Conservation (phyloP, 2,113 vertebrate species). For the Macquaria ambigua region DNA sequence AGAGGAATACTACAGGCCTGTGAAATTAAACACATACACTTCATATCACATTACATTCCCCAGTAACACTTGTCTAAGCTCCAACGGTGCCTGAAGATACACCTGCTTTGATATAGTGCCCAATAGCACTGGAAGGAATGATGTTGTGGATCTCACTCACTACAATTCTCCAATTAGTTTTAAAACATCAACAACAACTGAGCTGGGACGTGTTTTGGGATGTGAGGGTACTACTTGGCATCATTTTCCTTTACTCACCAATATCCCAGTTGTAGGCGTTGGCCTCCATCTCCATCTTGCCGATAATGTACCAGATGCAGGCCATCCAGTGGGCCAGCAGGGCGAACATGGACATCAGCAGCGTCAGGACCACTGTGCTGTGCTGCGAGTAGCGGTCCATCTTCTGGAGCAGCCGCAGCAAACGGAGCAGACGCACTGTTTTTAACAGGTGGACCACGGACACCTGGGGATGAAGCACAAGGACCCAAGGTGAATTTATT, state of each 20-base stretch:
- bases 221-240: background rate
- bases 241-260: constrained; percentile 84
- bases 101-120: background rate
- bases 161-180: background rate
- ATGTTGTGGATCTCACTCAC: background rate
- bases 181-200: background rate
- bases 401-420: constrained; percentile 96
- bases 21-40: background rate
- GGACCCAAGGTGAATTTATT: background rate
- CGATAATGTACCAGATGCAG: constrained; percentile 99
- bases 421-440: constrained; percentile 92
- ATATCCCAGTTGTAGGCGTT: constrained; percentile 95
- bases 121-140: background rate
- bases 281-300: constrained; percentile 97
- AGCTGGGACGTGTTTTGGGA: background rate
- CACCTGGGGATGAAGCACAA: constrained; percentile 82
- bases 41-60: background rate
- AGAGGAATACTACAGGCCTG: background rate
- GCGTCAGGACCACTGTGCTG: constrained; percentile 95
- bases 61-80: background rate
- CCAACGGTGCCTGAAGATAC: background rate
- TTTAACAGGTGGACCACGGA: constrained; percentile 97
- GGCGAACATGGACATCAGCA: constrained; percentile 99
- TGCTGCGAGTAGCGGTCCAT: constrained; percentile 98
- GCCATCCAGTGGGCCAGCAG: constrained; percentile 99